phyloP scores from a whole-genome alignment of 2,888 invertebrate species.

The Diploptera punctata region DNA sequence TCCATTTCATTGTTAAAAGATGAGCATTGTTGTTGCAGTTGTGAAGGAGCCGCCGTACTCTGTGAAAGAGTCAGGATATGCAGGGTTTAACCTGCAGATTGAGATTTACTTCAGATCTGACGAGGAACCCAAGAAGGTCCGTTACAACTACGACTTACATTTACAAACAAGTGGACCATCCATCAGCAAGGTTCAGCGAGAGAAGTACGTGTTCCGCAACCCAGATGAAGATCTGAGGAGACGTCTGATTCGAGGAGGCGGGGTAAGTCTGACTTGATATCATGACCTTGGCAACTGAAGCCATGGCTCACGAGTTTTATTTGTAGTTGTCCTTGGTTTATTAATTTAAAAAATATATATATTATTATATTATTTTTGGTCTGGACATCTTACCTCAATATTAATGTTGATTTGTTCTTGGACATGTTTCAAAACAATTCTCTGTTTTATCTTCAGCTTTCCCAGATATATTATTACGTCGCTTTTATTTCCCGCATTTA shows the following conservation, averaged over 20 bases:
- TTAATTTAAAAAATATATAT: no score
- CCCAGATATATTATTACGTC: no score
- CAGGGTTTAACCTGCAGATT: constrained; percentile 89
- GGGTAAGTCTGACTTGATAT: constrained; percentile 65
- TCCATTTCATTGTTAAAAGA: no score
- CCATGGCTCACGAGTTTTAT: no score
- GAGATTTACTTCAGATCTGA: constrained; percentile 89
- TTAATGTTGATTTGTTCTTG: no score
- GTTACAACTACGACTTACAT: constrained; percentile 84
- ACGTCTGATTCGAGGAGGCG: constrained; percentile 89
- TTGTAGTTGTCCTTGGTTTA: no score
- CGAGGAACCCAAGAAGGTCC: constrained; percentile 83
- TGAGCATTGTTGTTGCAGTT: constrained; percentile 66
- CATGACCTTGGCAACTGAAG: no score
- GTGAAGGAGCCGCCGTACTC: constrained; percentile 90
- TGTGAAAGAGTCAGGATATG: constrained; percentile 94
- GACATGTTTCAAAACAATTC: no score
- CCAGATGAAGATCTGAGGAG: constrained; percentile 89
- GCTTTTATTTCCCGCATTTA: background rate
- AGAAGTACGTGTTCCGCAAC: constrained; percentile 83
- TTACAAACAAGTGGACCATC: constrained; percentile 78
- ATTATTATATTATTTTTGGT: no score
- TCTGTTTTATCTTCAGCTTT: no score
- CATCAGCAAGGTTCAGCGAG: constrained; percentile 73
- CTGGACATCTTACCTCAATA: no score